These are phyloP conservation scores for Macrotus californicus DNA, from an alignment of 2,113 vertebrate species.

Conservation along the genomic window DNA sequence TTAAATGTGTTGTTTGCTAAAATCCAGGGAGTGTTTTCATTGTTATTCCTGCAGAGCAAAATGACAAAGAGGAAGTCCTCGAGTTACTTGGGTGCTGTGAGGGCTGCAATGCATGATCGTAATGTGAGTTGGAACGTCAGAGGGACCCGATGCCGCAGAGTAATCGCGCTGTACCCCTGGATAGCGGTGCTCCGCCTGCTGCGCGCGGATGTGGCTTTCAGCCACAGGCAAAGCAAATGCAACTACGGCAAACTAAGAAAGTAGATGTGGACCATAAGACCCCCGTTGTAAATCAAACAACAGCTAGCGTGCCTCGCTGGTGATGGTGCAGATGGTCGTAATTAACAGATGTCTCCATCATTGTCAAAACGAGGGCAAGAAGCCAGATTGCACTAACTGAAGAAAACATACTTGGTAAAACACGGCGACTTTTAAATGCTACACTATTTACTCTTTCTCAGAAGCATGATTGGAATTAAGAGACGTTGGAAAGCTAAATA, in stretches of 20 bases:
- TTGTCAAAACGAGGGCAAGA: slow-evolving; percentile 44
- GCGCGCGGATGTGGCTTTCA: background rate
- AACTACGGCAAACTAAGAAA: slow-evolving; percentile 42
- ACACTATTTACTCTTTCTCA: background rate
- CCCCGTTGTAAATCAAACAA: slow-evolving; percentile 49
- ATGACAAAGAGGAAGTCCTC: background rate
- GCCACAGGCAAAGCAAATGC: background rate
- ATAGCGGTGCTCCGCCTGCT: background rate
- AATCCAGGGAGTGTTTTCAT: background rate
- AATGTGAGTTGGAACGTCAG: background rate
- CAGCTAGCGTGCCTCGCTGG: slow-evolving; percentile 27
- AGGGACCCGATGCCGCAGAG: background rate
- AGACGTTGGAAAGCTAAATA: background rate
- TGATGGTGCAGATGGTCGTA: slow-evolving; percentile 53
- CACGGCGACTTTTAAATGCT: slow-evolving; percentile 43
- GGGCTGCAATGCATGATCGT: background rate
- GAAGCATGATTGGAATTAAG: background rate
- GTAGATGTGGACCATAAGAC: slow-evolving; percentile 15
- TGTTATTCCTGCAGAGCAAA: slow-evolving; percentile 41
- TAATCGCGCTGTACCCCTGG: too few species aligned
- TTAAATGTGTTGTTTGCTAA: slow-evolving; percentile 5
- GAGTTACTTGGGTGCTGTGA: background rate
- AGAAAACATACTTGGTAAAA: slow-evolving; percentile 56
- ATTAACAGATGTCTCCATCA: slow-evolving; percentile 41
- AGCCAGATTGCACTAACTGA: slow-evolving; percentile 45